Conservation (phyloP, 2,797 vertebrate genomes). For the Alectoris magna region DNA sequence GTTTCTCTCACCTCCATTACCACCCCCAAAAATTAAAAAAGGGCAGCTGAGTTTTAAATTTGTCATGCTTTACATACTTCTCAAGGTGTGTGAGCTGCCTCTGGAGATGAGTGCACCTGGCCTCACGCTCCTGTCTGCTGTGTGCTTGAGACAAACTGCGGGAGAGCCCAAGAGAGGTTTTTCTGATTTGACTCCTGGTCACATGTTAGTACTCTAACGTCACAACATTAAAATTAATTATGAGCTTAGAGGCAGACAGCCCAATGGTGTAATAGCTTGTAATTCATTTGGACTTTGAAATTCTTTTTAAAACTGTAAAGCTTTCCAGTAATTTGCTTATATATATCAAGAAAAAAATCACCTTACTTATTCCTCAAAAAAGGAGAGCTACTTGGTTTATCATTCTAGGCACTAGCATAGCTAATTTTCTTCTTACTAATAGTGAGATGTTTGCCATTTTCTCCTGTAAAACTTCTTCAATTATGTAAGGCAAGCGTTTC, state of each 20-base stretch:
- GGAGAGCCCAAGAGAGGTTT: background rate
- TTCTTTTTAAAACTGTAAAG: conserved; percentile 23
- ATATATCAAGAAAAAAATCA: background rate
- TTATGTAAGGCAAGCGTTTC: background rate
- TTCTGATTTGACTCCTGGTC: conserved; percentile 3
- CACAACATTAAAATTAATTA: conserved; percentile 25
- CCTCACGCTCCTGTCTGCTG: background rate
- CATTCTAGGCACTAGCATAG: background rate
- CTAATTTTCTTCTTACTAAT: conserved; percentile 30
- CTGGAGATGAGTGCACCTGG: background rate
- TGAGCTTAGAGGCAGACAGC: conserved; percentile 6
- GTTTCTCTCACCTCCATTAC: background rate
- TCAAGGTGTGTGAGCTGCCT: background rate
- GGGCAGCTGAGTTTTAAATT: background rate
- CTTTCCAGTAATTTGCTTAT: conserved; percentile 25
- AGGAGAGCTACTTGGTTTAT: conserved; percentile 1
- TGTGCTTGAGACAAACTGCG: background rate
- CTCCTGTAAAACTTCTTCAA: conserved; percentile 13
- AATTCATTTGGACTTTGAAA: conserved; percentile 35
- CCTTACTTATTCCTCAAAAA: conserved; percentile 36
- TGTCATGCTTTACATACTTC: background rate
- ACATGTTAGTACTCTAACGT: background rate
- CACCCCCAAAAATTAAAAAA: background rate
- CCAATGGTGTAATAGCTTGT: conserved; percentile 14
- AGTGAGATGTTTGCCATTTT: conserved; percentile 14